phyloP scores from a whole-genome alignment of 1,140 invertebrate species.

The Panagrolaimus sp. region DNA sequence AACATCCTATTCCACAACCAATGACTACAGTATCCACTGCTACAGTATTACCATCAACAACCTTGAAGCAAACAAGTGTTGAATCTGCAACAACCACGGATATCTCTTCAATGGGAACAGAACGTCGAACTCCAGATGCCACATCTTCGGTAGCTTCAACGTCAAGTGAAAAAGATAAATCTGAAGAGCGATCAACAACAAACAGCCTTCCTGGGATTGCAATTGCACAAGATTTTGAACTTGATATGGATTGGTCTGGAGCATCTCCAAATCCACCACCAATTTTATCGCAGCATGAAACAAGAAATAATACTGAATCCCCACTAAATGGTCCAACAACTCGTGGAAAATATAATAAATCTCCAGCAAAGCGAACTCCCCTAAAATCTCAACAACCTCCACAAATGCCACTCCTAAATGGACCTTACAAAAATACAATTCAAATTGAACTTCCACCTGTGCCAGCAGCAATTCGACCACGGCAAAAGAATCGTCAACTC shows the following conservation, averaged over 20 bases:
- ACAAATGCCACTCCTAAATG: background rate
- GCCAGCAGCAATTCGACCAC: background rate
- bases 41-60: background rate
- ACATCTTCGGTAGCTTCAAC: background rate
- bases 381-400: background rate
- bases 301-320: background rate
- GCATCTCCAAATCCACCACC: background rate
- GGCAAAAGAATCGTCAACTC: background rate
- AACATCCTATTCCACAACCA: background rate
- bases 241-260: conserved; percentile 9
- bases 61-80: background rate
- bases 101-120: background rate
- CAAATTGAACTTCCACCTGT: background rate
- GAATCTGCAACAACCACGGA: background rate
- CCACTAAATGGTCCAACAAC: background rate
- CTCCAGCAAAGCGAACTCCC: background rate
- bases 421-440: background rate
- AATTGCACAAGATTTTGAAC: background rate
- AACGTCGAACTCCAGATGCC: background rate
- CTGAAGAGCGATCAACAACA: background rate
- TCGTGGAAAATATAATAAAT: background rate
- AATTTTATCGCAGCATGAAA: too few relatives aligned
- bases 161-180: background rate
- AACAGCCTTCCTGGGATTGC: background rate
- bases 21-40: background rate